phyloP scores from a whole-genome alignment of 1,140 invertebrate genomes.

The Hylyphantes graminicola region DNA sequence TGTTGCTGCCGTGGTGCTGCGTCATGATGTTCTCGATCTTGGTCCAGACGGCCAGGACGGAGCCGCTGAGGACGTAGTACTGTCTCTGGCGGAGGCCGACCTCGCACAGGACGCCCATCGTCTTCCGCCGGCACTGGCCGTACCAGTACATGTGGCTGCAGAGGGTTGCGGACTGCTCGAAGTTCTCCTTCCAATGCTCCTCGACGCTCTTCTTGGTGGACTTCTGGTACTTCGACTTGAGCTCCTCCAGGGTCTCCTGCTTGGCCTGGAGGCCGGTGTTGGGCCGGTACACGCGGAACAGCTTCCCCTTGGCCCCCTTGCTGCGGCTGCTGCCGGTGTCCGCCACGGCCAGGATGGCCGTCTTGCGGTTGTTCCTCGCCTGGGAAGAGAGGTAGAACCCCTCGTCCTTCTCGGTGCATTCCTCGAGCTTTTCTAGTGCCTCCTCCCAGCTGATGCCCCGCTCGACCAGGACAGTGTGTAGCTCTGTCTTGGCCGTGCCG shows the following conservation, averaged over 20 bases:
- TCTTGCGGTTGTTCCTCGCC: constrained; percentile 58
- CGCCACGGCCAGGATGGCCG: constrained; percentile 75
- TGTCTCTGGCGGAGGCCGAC: constrained; percentile 88
- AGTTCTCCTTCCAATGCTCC: constrained; percentile 90
- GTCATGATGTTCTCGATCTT: constrained; percentile 82
- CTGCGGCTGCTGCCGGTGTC: constrained; percentile 75
- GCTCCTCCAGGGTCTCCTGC: constrained; percentile 86
- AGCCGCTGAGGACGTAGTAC: constrained; percentile 94
- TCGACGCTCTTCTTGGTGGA: constrained; percentile 77
- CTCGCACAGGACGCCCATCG: constrained; percentile 87
- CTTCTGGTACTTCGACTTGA: constrained; percentile 94
- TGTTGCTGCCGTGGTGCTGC: constrained; percentile 70
- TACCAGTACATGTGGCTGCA: constrained; percentile 94
- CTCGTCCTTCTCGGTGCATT: constrained; percentile 76
- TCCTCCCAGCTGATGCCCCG: constrained; percentile 93
- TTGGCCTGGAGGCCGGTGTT: constrained; percentile 84
- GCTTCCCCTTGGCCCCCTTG: constrained; percentile 69
- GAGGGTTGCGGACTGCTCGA: constrained; percentile 81
- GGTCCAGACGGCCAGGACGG: constrained; percentile 94
- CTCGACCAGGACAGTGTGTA: constrained; percentile 92
- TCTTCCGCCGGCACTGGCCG: constrained; percentile 86
- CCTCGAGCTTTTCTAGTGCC: constrained; percentile 79
- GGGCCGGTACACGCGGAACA: constrained; percentile 81
- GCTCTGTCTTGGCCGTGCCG: constrained; percentile 88
- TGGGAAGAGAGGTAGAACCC: constrained; percentile 82